A percentile compares a stretch with the other conserved stretches of the same genome.
phyloP scores from a whole-genome alignment of 2,797 vertebrate species.

The Cynopterus sphinx region DNA sequence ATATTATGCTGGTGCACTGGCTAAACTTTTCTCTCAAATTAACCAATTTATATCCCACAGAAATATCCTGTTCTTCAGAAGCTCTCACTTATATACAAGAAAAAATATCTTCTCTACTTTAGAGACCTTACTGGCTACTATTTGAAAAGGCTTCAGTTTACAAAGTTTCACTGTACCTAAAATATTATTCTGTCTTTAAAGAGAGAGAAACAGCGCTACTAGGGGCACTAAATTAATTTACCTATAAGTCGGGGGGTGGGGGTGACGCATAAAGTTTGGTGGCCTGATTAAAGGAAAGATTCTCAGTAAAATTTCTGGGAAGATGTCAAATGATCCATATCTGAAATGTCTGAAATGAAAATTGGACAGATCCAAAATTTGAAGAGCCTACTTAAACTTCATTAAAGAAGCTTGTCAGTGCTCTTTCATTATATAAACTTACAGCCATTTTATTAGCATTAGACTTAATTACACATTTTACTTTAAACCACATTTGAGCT shows the following conservation, averaged over 20 bases:
- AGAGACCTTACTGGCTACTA: not conserved
- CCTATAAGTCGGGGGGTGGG: accelerated
- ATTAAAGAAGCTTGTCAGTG: not conserved
- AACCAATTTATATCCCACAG: not conserved
- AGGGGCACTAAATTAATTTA: not conserved
- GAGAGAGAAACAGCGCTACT: not conserved
- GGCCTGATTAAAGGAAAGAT: not conserved
- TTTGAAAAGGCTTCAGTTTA: conserved; percentile 25
- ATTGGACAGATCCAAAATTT: not conserved
- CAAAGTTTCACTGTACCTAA: not conserved
- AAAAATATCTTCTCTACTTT: not conserved
- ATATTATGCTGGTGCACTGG: not conserved
- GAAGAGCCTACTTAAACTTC: not conserved
- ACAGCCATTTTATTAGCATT: not conserved
- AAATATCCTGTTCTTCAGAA: not conserved
- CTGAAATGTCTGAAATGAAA: not conserved
- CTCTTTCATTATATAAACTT: not conserved
- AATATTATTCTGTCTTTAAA: not conserved
- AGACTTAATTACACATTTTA: not conserved
- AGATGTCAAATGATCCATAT: not conserved
- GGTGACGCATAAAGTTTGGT: not conserved
- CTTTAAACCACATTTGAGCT: not conserved
- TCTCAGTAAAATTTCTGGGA: not conserved
- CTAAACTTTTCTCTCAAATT: conserved; percentile 21
- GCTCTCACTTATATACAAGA: not conserved